Evolutionary conservation across 1,140 invertebrate genomes (phyloP).

Genomic region (Calephelis virginiensis): DNA sequence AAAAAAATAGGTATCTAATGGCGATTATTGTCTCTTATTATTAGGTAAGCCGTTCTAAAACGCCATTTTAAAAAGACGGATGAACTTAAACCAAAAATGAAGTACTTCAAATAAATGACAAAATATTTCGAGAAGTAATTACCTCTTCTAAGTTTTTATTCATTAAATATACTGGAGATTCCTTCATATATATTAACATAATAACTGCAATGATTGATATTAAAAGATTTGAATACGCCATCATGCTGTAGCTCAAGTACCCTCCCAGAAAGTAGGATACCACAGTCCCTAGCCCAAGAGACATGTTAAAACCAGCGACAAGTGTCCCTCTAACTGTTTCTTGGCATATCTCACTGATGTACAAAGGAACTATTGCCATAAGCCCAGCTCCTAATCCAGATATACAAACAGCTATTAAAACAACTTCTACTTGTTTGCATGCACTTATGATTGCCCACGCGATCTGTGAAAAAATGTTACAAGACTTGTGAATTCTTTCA

Average conservation of each 20-base stretch:
- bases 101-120: too few relatives aligned
- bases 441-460: conserved; percentile 20
- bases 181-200: conserved; percentile 37
- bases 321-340: conserved; percentile 54
- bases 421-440: conserved; percentile 18
- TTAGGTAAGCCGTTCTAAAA: too few relatives aligned
- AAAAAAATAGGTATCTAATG: too few relatives aligned
- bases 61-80: too few relatives aligned
- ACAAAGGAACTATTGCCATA: conserved; percentile 37
- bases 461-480: not conserved
- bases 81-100: too few relatives aligned
- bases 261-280: conserved; percentile 45
- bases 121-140: too few relatives aligned
- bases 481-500: not conserved
- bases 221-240: conserved; percentile 40
- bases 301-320: conserved; percentile 38
- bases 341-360: conserved; percentile 62
- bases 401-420: conserved; percentile 21
- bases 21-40: too few relatives aligned
- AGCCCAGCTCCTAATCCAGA: conserved; percentile 19
- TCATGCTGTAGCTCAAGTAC: conserved; percentile 33
- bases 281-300: conserved; percentile 41
- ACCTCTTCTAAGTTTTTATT: conserved; percentile 34
- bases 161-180: conserved; percentile 48
- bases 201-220: conserved; percentile 29